Percentiles rank a stretch among this genome's conserved stretches.
Conservation (phyloP, 2,797 vertebrate genomes). For the Geotrypetes seraphini region DNA sequence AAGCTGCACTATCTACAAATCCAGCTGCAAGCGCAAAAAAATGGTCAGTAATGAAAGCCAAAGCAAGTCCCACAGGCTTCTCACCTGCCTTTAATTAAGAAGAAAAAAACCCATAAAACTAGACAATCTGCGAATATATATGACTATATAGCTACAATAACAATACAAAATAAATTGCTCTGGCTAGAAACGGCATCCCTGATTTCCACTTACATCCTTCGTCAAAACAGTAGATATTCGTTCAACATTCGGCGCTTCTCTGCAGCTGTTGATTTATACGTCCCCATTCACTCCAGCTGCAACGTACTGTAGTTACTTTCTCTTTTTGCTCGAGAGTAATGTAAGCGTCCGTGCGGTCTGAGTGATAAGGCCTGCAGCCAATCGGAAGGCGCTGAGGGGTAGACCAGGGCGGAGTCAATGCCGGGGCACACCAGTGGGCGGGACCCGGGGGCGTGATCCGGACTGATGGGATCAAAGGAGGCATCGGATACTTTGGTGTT, state of each 20-base stretch:
- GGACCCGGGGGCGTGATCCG: background rate
- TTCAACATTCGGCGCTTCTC: slow-evolving; percentile 16
- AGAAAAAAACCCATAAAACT: too few species aligned
- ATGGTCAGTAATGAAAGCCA: background rate
- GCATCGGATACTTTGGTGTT: slow-evolving; percentile 23
- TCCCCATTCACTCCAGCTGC: slow-evolving; percentile 65
- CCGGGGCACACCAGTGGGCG: slow-evolving; percentile 14
- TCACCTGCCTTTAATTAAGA: too few species aligned
- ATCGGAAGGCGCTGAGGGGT: slow-evolving; percentile 26
- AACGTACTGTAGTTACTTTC: slow-evolving; percentile 85
- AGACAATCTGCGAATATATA: too few species aligned
- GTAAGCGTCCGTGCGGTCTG: slow-evolving; percentile 43
- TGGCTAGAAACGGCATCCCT: background rate
- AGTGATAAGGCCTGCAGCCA: slow-evolving; percentile 36
- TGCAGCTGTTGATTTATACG: slow-evolving; percentile 8
- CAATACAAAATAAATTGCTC: background rate
- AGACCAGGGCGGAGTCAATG: slow-evolving; percentile 11
- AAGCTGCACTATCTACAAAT: background rate
- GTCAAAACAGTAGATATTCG: slow-evolving; percentile 7
- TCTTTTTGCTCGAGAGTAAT: slow-evolving; percentile 66
- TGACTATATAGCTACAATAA: too few species aligned
- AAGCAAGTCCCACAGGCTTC: too few species aligned
- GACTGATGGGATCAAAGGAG: slow-evolving; percentile 22
- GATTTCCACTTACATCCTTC: slow-evolving; percentile 38
- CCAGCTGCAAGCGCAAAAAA: background rate